A percentile compares a stretch with the other conserved stretches of the same genome.
Conservation (phyloP, 35 echinoderm and acorn worm species). For the Heliocidaris erythrogramma region DNA sequence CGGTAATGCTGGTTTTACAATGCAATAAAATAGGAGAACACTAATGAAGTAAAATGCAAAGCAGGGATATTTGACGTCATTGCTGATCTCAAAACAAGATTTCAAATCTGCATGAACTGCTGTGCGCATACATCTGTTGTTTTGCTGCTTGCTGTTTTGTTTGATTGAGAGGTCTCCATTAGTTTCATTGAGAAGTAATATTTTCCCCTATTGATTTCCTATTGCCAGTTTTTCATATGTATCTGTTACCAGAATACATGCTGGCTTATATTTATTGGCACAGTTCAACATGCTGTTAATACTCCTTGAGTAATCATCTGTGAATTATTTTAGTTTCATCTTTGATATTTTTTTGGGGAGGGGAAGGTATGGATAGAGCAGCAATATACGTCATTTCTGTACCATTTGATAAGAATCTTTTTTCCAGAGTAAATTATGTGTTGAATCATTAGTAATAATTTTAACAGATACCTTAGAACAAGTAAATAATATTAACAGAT, state of each 20-base stretch:
- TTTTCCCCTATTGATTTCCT: not conserved
- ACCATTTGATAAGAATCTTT: too few species aligned
- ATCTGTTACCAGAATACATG: not conserved
- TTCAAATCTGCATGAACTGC: not conserved
- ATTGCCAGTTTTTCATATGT: not conserved
- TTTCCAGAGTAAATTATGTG: too few species aligned
- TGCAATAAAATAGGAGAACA: not conserved
- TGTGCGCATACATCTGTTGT: not conserved
- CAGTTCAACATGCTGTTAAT: not conserved
- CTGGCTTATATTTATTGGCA: not conserved
- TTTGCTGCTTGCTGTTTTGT: not conserved
- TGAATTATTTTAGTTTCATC: too few species aligned
- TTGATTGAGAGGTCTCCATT: not conserved
- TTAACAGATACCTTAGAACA: too few species aligned
- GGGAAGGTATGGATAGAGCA: too few species aligned
- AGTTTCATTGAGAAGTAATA: not conserved
- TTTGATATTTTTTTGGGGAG: too few species aligned
- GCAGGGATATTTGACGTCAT: conserved; percentile 10
- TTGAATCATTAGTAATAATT: too few species aligned
- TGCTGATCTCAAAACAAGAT: conserved; percentile 4
- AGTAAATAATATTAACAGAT: too few species aligned
- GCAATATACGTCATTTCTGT: too few species aligned
- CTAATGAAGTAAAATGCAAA: not conserved
- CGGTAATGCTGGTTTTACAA: not conserved
- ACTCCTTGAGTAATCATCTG: too few species aligned